A percentile compares a stretch with the other conserved stretches of the same genome.
These are phyloP conservation scores for Archips xylosteana DNA, from an alignment of 2,888 invertebrate species.

Conservation along the genomic window DNA sequence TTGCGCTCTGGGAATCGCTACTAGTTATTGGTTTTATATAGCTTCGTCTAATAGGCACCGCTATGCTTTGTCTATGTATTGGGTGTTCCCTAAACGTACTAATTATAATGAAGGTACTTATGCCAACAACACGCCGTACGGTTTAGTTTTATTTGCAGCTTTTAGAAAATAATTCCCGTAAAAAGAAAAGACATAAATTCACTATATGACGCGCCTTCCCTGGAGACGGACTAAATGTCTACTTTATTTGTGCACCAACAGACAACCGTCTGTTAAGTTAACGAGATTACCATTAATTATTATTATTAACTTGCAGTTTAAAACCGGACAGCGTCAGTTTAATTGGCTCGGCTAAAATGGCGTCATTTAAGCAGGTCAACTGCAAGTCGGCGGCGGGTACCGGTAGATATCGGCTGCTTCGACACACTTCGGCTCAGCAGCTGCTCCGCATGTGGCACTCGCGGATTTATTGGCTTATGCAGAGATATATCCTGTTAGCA, in stretches of 20 bases:
- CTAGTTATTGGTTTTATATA: conserved; percentile 11
- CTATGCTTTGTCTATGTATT: neutral
- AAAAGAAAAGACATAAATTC: conserved; percentile 29
- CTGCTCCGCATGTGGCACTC: conserved; percentile 60
- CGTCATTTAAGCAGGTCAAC: conserved; percentile 69
- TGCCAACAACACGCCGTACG: conserved; percentile 2
- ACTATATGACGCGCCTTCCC: conserved; percentile 13
- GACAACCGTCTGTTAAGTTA: conserved; percentile 26
- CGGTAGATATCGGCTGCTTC: conserved; percentile 37
- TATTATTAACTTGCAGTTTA: conserved; percentile 26
- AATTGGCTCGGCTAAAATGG: conserved; percentile 62
- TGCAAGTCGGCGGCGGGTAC: conserved; percentile 49
- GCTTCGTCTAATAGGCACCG: conserved; percentile 1
- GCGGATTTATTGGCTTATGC: conserved; percentile 52
- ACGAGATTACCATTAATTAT: conserved; percentile 37
- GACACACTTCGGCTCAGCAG: conserved; percentile 63
- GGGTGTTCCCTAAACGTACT: conserved; percentile 10
- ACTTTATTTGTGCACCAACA: neutral
- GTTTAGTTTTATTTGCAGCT: neutral
- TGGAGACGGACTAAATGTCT: conserved; percentile 20
- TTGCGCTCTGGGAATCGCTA: conserved; percentile 33
- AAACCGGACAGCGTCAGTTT: conserved; percentile 55
- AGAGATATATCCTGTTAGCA: conserved; percentile 40
- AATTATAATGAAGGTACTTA: neutral
- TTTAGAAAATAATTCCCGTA: neutral